These are phyloP conservation scores for Pelvicachromis taeniatus DNA, from an alignment of 2,113 vertebrate genomes.

Conservation along the genomic window DNA sequence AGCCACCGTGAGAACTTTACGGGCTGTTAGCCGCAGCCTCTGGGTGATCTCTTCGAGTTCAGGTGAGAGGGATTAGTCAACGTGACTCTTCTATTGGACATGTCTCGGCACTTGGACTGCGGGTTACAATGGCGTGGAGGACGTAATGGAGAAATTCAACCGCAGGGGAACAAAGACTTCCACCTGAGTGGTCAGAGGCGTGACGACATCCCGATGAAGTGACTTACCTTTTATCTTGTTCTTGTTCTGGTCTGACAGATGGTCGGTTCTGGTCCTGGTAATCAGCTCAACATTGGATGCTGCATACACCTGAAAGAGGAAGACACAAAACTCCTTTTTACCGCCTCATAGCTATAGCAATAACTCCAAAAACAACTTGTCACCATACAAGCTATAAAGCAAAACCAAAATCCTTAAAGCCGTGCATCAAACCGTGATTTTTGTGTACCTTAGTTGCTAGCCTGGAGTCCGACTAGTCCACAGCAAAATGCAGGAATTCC, in stretches of 20 bases:
- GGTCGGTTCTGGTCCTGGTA: slow-evolving; percentile 93
- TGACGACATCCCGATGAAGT: background rate
- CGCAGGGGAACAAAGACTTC: background rate
- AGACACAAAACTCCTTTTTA: background rate
- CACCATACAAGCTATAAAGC: background rate
- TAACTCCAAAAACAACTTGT: background rate
- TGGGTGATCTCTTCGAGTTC: background rate
- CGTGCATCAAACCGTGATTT: background rate
- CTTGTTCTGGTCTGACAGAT: slow-evolving; percentile 95
- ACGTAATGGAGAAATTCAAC: background rate
- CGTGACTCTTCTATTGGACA: background rate
- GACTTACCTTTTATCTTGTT: slow-evolving; percentile 87
- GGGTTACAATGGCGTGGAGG: background rate
- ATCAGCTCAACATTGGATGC: slow-evolving; percentile 97
- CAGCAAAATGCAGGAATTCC: background rate
- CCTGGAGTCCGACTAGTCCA: background rate
- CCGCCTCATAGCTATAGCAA: background rate
- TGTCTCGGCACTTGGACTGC: background rate
- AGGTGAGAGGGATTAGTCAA: slow-evolving; percentile 23
- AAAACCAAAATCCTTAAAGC: background rate
- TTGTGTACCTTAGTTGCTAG: background rate
- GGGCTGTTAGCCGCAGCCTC: background rate
- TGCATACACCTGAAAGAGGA: slow-evolving; percentile 83
- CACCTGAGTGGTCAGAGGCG: background rate
- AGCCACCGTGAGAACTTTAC: background rate